These are phyloP conservation scores for Eudemis profundana DNA, from an alignment of 2,888 invertebrate species.

Conservation along the genomic window DNA sequence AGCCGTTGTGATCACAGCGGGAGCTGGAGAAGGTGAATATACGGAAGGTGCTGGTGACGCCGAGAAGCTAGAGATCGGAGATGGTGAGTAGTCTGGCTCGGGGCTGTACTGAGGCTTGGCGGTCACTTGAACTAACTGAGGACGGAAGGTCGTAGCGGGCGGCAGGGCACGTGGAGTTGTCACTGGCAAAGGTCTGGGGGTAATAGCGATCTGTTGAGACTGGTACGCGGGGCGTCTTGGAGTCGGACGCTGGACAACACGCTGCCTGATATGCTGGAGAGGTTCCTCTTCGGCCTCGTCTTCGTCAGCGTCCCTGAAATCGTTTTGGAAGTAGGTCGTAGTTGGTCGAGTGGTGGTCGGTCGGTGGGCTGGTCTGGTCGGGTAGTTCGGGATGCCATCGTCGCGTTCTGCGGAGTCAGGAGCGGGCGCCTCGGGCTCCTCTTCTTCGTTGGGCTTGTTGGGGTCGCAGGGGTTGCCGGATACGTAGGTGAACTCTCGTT, in stretches of 20 bases:
- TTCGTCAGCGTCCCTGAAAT: slow-evolving; percentile 87
- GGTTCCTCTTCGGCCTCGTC: slow-evolving; percentile 85
- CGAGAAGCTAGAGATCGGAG: slow-evolving; percentile 65
- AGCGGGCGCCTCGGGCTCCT: slow-evolving; percentile 82
- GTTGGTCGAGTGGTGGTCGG: slow-evolving; percentile 84
- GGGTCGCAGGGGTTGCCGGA: slow-evolving; percentile 95
- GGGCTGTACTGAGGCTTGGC: slow-evolving; percentile 78
- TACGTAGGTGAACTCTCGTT: slow-evolving; percentile 93
- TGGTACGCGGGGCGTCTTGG: slow-evolving; percentile 76
- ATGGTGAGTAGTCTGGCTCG: slow-evolving; percentile 60
- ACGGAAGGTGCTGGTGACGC: slow-evolving; percentile 78
- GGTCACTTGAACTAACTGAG: slow-evolving; percentile 86
- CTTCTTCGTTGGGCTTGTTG: slow-evolving; percentile 90
- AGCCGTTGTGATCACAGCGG: slow-evolving; percentile 63
- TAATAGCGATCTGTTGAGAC: slow-evolving; percentile 83
- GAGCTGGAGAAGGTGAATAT: slow-evolving; percentile 68
- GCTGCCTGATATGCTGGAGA: slow-evolving; percentile 76
- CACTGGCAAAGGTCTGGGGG: slow-evolving; percentile 85
- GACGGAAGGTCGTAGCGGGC: slow-evolving; percentile 88
- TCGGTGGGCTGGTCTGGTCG: slow-evolving; percentile 75
- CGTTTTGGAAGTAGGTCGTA: slow-evolving; percentile 90
- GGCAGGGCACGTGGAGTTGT: slow-evolving; percentile 81
- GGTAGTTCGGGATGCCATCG: slow-evolving; percentile 87
- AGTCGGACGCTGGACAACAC: slow-evolving; percentile 79
- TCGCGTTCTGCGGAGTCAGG: slow-evolving; percentile 86